A percentile compares a stretch with the other conserved stretches of the same genome.
These are phyloP conservation scores for Drosophila parvula DNA, from an alignment of 1,140 invertebrate genomes.

Conservation along the genomic window DNA sequence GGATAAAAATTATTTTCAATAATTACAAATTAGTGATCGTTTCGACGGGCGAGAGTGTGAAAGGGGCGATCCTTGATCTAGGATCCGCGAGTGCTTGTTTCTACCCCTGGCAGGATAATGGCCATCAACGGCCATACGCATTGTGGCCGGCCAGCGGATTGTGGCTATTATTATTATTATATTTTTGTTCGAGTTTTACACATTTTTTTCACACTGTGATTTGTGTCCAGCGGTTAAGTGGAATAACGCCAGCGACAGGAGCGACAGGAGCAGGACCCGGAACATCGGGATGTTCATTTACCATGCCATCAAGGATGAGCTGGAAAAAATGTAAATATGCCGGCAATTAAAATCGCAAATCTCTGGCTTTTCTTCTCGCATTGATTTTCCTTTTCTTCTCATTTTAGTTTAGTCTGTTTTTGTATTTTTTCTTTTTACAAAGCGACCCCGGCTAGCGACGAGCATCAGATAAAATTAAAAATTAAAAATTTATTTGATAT, in stretches of 20 bases:
- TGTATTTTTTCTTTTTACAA: conserved; percentile 7
- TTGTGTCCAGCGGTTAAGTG: conserved; percentile 25
- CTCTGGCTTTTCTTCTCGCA: background rate
- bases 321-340: conserved; percentile 74
- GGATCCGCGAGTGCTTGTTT: conserved; percentile 3
- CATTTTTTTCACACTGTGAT: conserved; percentile 46
- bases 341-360: background rate
- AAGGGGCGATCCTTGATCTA: conserved; percentile 6
- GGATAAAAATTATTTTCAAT: conserved; percentile 13
- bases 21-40: conserved; percentile 6
- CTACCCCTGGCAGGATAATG: conserved; percentile 28
- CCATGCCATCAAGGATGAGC: conserved; percentile 64
- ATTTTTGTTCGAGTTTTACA: conserved; percentile 48
- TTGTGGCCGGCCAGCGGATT: conserved; percentile 46
- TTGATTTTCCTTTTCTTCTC: conserved; percentile 12
- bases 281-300: conserved; percentile 62
- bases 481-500: conserved; percentile 48
- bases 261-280: conserved; percentile 11
- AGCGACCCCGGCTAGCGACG: too few relatives aligned
- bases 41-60: background rate
- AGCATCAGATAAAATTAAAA: conserved; percentile 39
- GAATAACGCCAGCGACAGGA: conserved; percentile 4
- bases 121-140: conserved; percentile 35
- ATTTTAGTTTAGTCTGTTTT: background rate
- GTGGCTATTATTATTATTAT: background rate